Evolutionary conservation across 2,113 vertebrate species (phyloP).

Genomic region (Silurus glanis): DNA sequence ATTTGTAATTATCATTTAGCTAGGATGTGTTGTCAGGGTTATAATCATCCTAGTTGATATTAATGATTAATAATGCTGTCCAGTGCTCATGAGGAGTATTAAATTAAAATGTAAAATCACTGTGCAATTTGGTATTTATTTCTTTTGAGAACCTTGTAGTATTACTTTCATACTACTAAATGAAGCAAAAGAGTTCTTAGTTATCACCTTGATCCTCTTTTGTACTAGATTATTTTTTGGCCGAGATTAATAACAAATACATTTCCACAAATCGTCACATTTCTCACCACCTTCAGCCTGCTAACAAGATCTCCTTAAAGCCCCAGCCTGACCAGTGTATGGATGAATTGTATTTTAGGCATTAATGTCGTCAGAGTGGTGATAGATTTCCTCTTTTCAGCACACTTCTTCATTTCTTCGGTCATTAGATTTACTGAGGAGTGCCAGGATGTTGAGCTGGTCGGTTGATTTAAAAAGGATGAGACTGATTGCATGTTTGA

Average conservation of each 20-base stretch:
- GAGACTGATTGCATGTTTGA: constrained; percentile 4
- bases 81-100: neutral
- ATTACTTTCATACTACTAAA: neutral
- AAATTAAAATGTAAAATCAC: neutral
- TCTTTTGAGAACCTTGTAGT: neutral
- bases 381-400: neutral
- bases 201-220: neutral
- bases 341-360: neutral
- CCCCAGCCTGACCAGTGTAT: neutral
- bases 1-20: neutral
- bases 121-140: neutral
- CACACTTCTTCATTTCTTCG: neutral
- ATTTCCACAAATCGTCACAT: neutral
- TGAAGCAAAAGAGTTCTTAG: neutral
- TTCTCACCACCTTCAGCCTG: neutral
- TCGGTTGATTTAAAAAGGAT: neutral
- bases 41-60: neutral
- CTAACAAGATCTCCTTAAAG: neutral
- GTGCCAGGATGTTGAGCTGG: neutral
- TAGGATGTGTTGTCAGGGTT: neutral
- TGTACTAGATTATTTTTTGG: neutral
- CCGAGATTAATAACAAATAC: neutral
- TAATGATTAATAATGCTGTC: neutral
- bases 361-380: neutral
- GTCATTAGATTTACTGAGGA: constrained; percentile 1